Percentiles rank a stretch among this genome's conserved stretches.
phyloP scores from a whole-genome alignment of 2,888 invertebrate genomes.

The Catonia carolina region DNA sequence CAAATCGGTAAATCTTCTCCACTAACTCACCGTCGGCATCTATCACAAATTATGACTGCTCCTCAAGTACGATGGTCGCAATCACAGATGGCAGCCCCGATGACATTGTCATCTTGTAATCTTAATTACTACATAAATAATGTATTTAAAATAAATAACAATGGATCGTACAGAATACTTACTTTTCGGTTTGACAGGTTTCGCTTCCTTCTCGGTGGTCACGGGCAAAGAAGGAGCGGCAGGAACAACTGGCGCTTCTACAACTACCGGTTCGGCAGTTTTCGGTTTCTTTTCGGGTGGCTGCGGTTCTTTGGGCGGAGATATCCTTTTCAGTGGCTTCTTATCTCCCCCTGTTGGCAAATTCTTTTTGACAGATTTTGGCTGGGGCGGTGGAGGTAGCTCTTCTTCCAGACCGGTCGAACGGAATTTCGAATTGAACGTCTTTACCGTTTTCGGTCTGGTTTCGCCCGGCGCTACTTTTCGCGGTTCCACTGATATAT shows the following conservation, averaged over 20 bases:
- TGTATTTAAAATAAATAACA: too few species aligned
- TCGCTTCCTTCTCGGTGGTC: too few species aligned
- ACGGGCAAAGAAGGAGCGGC: slow-evolving; percentile 44
- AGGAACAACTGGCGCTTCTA: slow-evolving; percentile 55
- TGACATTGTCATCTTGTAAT: too few species aligned
- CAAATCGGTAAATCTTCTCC: too few species aligned
- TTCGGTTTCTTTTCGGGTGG: slow-evolving; percentile 75
- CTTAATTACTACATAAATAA: too few species aligned
- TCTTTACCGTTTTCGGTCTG: slow-evolving; percentile 85
- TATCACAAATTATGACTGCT: too few species aligned
- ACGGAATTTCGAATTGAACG: slow-evolving; percentile 83
- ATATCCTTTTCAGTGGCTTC: slow-evolving; percentile 30
- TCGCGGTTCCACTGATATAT: slow-evolving; percentile 74
- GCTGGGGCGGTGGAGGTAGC: slow-evolving; percentile 74
- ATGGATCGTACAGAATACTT: too few species aligned
- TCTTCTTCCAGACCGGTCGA: slow-evolving; percentile 87
- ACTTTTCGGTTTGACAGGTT: too few species aligned
- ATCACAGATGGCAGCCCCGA: too few species aligned
- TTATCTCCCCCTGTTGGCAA: slow-evolving; percentile 10
- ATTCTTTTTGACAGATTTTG: slow-evolving; percentile 54
- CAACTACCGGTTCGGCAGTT: slow-evolving; percentile 42
- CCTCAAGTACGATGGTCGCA: too few species aligned
- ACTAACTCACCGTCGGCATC: too few species aligned
- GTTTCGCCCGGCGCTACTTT: slow-evolving; percentile 51
- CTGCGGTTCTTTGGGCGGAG: slow-evolving; percentile 37